Base-by-base conservation (phyloP, 2,888 invertebrate genomes). In the Eugnorisma glareosa region DNA sequence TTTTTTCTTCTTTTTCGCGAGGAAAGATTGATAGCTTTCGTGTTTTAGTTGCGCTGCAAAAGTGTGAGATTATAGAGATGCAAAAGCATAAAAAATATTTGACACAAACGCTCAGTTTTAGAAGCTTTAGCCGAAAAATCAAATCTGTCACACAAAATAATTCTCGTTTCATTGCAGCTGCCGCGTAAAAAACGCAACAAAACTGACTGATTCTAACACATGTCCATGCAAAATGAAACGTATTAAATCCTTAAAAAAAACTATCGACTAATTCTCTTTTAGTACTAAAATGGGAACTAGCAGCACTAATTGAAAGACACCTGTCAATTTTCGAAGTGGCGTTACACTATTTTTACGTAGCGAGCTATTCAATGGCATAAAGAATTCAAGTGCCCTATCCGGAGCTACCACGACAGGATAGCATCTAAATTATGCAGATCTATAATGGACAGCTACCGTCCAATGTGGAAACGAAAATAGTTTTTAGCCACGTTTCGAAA, bases 341-440 rank as follows among this genome's bases (percentile, higher is more conserved):
- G 87, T 88, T 51, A 88, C 89, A 89, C 92, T 92, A 92, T 93
- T 94, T 94, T 94, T 93, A 90, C 89, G 87, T 85, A 87, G 86
- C 87, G 89, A 87, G 89, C 89, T 86, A 89, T 92, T 91, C 89
- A 86, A 90, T 89, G 89, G 86, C 88, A 95, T 96, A 94, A 96
- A 96, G 93, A 92, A 96, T 96, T 95, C 94, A 96, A 91, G 90
- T 88, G 91, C 88, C 91, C 93, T 89, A 93, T 93, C 91, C 91
- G 89, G 89, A 92, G 92, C 88, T 83, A 92, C 93, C 91, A 87
- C 93, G 92, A 93, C 94, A 93, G 95, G 92, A 94, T 93, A 90
- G 90, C 91, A 86, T 85, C 90, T 96, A 93, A 96, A 96, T 95
- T 95, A 96, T 96, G 95, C 96, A 96, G 91, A 94, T 93, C 93